These are phyloP conservation scores for Chaetops frenatus DNA, from an alignment of 2,113 vertebrate genomes.

Conservation along the genomic window DNA sequence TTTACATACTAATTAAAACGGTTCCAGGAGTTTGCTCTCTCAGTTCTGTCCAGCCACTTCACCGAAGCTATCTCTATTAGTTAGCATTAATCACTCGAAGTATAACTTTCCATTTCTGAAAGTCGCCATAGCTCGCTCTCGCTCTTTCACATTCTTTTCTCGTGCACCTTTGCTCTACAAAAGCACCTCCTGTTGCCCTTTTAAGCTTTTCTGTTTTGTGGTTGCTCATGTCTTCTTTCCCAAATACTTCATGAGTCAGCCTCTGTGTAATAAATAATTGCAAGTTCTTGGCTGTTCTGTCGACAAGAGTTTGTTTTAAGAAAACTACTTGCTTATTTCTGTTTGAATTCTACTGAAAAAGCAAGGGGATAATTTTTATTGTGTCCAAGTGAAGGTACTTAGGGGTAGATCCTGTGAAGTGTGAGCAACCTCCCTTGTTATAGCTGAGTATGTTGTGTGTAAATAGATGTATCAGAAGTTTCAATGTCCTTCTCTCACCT, in stretches of 20 bases:
- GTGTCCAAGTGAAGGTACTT: background rate
- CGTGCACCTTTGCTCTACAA: background rate
- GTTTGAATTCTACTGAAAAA: background rate
- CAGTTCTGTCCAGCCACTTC: background rate
- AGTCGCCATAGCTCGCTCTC: background rate
- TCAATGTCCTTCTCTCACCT: background rate
- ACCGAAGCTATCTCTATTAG: background rate
- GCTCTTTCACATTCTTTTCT: background rate
- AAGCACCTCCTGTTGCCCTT: background rate
- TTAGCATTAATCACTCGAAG: background rate
- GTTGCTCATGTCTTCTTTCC: background rate
- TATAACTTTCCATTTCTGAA: background rate
- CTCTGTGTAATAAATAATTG: background rate
- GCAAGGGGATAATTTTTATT: background rate
- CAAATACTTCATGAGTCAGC: fast-evolving
- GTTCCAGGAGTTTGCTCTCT: background rate
- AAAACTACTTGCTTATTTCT: background rate
- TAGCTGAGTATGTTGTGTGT: background rate
- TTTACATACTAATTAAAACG: background rate
- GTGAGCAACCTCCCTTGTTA: background rate
- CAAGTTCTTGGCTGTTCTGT: fast-evolving
- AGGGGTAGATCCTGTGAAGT: background rate
- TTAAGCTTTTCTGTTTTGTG: background rate
- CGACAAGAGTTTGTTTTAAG: background rate
- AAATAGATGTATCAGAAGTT: background rate